Evolutionary conservation across 1,140 invertebrate species (phyloP).

Genomic region (Eulimnadia texana): DNA sequence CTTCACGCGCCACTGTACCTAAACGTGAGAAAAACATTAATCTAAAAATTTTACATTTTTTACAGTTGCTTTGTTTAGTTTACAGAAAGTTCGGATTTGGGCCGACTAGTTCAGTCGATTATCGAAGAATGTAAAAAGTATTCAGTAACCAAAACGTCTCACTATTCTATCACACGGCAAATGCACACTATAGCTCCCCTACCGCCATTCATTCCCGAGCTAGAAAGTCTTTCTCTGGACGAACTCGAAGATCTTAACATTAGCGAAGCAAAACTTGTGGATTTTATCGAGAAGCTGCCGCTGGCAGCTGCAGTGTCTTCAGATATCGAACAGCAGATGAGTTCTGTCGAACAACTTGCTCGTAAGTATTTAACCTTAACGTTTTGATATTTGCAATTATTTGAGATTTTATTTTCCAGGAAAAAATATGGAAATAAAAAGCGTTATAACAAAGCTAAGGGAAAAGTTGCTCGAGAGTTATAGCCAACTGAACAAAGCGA

Average conservation of each 20-base stretch:
- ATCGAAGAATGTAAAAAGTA: conserved; percentile 53
- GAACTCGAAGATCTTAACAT: conserved; percentile 50
- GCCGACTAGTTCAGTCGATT: conserved; percentile 57
- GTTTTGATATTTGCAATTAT: conserved; percentile 8
- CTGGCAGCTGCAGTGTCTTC: conserved; percentile 47
- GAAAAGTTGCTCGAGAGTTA: conserved; percentile 45
- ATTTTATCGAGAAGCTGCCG: conserved; percentile 50
- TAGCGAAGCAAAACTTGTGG: conserved; percentile 48
- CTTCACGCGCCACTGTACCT: conserved; percentile 50
- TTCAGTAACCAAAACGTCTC: not conserved
- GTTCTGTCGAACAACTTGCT: conserved; percentile 52
- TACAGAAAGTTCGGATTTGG: conserved; percentile 56
- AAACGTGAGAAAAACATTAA: conserved; percentile 37
- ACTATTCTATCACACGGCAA: not conserved
- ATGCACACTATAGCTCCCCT: conserved; percentile 30
- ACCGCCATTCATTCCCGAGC: conserved; percentile 39
- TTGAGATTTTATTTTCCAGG: conserved; percentile 27
- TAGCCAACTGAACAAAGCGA: conserved; percentile 36
- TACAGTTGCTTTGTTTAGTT: conserved; percentile 34
- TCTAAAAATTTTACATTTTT: not conserved
- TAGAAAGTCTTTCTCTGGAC: conserved; percentile 45
- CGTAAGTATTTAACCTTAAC: conserved; percentile 30
- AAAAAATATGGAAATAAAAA: conserved; percentile 48
- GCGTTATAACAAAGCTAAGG: conserved; percentile 20
- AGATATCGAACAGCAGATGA: conserved; percentile 51